Conservation (phyloP, 1,140 invertebrate species). For the Drosophila subpulchrella region DNA sequence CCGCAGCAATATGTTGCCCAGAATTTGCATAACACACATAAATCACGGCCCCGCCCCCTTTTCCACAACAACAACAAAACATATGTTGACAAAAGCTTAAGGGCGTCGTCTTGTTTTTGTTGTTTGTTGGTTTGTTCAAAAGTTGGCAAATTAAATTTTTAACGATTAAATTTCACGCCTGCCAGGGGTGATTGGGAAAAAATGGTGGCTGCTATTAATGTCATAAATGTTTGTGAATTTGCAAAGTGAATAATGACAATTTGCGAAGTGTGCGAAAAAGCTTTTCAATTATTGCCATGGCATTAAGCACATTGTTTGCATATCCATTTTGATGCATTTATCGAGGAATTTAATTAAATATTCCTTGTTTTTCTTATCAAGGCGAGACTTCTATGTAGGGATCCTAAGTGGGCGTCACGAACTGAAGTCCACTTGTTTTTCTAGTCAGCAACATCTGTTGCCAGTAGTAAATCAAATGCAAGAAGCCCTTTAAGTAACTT, state of each 20-base stretch:
- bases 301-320: constrained; percentile 25
- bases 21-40: constrained; percentile 64
- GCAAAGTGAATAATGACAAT: constrained; percentile 26
- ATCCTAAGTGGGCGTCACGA: not conserved
- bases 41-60: not conserved
- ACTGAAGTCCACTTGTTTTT: constrained; percentile 3
- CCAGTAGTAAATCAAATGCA: constrained; percentile 13
- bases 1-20: constrained; percentile 64
- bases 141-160: constrained; percentile 31
- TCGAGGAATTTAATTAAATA: constrained; percentile 20
- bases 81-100: constrained; percentile 50
- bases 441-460: constrained; percentile 7
- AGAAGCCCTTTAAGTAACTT: constrained; percentile 11
- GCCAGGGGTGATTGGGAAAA: constrained; percentile 15
- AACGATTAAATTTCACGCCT: constrained; percentile 28
- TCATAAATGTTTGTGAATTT: constrained; percentile 41
- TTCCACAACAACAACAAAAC: constrained; percentile 24
- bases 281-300: constrained; percentile 28
- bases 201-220: constrained; percentile 31
- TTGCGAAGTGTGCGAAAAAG: constrained; percentile 20
- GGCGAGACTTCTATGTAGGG: not conserved
- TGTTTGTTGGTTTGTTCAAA: constrained; percentile 17
- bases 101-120: constrained; percentile 22
- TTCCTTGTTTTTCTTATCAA: not conserved
- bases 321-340: constrained; percentile 3